Evolutionary conservation across 2,797 vertebrate genomes (phyloP), one percentile per base, ranked within the genome.

Genomic region (Morelia viridis): DNA sequence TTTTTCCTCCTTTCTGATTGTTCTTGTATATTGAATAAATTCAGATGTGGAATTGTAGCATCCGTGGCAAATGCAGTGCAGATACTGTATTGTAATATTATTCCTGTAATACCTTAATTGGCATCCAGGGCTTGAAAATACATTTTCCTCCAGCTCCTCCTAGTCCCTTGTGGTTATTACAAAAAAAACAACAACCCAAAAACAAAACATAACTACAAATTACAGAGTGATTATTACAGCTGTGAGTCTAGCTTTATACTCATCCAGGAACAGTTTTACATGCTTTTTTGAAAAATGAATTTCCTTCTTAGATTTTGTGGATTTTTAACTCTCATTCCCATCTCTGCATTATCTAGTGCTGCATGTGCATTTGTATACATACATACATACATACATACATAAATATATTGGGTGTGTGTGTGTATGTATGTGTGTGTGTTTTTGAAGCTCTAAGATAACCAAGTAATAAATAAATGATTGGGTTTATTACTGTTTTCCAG

Each of bases 81-180:
- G 1, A 0, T 26, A 46, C 35, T 24, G 35, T 10, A 80, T 35
- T 80, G 71, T 80, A 86, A 0, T 19, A 87, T 6, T 28, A 89
- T 85, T 89, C 58, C 90, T 17, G 35, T 91, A 92, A 7, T 24
- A 0, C 90, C 89, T 93, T 85, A 1, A 8, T 15, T 94, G 95
- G 86, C 17, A 46, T 85, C 71, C 90, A 89, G 92, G 83, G 91
- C 90, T 46, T 60, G 89, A 83, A 22, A 89, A 93, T 56, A 85
- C 92, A 0, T 94, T 86, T 84, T 65, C 90, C 86, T 85, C 90
- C 92, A 12, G 76, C 57, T 22, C 35, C 65, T 92, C 85, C 89
- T 50, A n/a, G 93, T 88, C 93, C 88, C 26, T 22, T 26, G 94
- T 0, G 93, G 90, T 1, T 93, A 93, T 94, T 68, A 94, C 93